These are phyloP conservation scores for Gonioctena quinquepunctata DNA, from an alignment of 1,140 invertebrate genomes.

Conservation along the genomic window DNA sequence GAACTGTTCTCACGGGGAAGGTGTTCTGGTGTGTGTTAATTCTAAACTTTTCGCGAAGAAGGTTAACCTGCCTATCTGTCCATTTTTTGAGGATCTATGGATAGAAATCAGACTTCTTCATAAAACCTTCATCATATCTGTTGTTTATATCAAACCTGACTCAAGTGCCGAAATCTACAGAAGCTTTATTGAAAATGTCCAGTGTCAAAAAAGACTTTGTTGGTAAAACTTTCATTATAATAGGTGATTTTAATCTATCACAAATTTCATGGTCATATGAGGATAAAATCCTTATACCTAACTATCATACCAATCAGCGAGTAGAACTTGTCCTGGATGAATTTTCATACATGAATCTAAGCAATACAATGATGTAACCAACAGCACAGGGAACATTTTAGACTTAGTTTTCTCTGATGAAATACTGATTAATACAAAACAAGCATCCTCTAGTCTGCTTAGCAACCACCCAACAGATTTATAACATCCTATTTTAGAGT, in stretches of 20 bases:
- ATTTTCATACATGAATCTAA: not conserved
- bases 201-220: not conserved
- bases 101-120: not conserved
- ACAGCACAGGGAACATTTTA: not conserved
- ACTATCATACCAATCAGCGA: not conserved
- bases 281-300: not conserved
- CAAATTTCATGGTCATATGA: not conserved
- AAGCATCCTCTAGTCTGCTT: too few species aligned
- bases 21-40: not conserved
- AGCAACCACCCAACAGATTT: not conserved
- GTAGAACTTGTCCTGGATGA: not conserved
- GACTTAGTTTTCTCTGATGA: constrained; percentile 1
- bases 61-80: not conserved
- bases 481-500: not conserved
- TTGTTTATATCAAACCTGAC: not conserved
- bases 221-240: not conserved
- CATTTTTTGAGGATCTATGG: not conserved
- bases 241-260: not conserved
- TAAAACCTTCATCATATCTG: not conserved
- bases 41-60: not conserved
- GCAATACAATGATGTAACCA: not conserved
- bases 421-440: not conserved
- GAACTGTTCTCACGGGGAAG: not conserved
- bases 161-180: not conserved
- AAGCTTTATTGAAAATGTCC: not conserved